A percentile compares a stretch with the other conserved stretches of the same genome.
Evolutionary conservation across 1,140 invertebrate species (phyloP).

Genomic region (Aphaenogaster floridana): DNA sequence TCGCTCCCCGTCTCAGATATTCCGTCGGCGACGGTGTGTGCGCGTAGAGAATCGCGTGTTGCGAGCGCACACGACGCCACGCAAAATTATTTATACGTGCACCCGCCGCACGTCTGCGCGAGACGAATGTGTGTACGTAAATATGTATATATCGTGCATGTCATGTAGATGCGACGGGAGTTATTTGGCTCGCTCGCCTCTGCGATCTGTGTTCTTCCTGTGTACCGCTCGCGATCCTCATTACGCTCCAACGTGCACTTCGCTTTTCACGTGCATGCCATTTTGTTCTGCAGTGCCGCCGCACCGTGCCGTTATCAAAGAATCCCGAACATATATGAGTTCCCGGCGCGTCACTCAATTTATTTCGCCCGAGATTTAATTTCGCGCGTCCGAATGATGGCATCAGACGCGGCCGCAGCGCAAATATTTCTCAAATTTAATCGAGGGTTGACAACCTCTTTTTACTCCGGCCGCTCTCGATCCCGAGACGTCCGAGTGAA

Average conservation of each 20-base stretch:
- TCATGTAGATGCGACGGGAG: slow-evolving; percentile 49
- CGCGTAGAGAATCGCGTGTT: slow-evolving; percentile 79
- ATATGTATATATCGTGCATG: slow-evolving; percentile 26
- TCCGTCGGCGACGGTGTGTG: slow-evolving; percentile 74
- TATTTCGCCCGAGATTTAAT: slow-evolving; percentile 8
- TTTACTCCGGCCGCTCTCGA: neutral
- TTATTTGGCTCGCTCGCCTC: slow-evolving; percentile 37
- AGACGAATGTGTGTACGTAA: slow-evolving; percentile 30
- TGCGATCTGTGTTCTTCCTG: slow-evolving; percentile 26
- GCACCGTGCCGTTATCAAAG: neutral
- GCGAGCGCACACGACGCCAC: slow-evolving; percentile 81
- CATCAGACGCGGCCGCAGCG: neutral
- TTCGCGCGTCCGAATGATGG: neutral
- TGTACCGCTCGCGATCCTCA: slow-evolving; percentile 7
- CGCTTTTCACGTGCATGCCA: slow-evolving; percentile 10
- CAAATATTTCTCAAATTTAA: slow-evolving; percentile 13
- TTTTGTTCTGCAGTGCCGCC: neutral
- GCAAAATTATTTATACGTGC: slow-evolving; percentile 82
- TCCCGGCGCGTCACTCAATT: neutral
- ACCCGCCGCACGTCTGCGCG: slow-evolving; percentile 58
- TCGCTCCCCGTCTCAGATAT: slow-evolving; percentile 71
- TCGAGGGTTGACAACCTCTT: slow-evolving; percentile 15
- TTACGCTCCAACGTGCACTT: slow-evolving; percentile 27
- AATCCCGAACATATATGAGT: neutral
- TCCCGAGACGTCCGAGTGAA: slow-evolving; percentile 32